Evolutionary conservation across 1,140 invertebrate species (phyloP), one percentile per base, ranked within the genome.

Genomic region (Drosophila bocqueti): DNA sequence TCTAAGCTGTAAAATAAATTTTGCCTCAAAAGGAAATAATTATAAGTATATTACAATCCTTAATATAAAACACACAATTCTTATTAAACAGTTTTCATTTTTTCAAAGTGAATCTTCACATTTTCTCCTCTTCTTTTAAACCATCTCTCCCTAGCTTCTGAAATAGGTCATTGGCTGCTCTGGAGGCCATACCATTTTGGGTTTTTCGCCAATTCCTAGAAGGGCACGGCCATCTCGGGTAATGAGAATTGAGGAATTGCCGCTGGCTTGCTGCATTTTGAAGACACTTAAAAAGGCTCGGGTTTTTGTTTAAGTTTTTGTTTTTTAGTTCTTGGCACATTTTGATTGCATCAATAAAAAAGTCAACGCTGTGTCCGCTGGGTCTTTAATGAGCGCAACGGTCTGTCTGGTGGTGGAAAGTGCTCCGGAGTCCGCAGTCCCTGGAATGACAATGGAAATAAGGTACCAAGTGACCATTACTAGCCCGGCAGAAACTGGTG

Each of bases 281-380:
- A 83, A 77, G 76, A 78, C 76, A 71, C 58, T 62, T 85, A 81
- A 86, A 78, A 81, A 86, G 66, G 54, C 73, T 73, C 52, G 50
- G 45, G 59, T 73, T 65, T 55, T 55, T 40, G 10, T 26, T 52
- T 18, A 34, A 40, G 59, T 77, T 65, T 55, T 55, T 40, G 10
- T 26, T 52, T 18, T 52, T 52, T 7, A 57, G 54, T 57, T 38
- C 82, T 81, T 71, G 73, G 73, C 77, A 81, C 85, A 75, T 72
- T 87, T 87, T 87, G 85, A 87, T 87, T 81, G 78, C 84, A 81
- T 84, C 85, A 87, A 87, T 87, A 87, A 87, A 86, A 86, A 77
- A 77, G 79, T 65, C 83, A 68, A 69, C 67, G 46, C 34, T 58
- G 47, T 61, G 54, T 42, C 34, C 55, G 57, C 50, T 59, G 74